Evolutionary conservation across 2,797 vertebrate species (phyloP).

Genomic region (Lepus oiostolus): DNA sequence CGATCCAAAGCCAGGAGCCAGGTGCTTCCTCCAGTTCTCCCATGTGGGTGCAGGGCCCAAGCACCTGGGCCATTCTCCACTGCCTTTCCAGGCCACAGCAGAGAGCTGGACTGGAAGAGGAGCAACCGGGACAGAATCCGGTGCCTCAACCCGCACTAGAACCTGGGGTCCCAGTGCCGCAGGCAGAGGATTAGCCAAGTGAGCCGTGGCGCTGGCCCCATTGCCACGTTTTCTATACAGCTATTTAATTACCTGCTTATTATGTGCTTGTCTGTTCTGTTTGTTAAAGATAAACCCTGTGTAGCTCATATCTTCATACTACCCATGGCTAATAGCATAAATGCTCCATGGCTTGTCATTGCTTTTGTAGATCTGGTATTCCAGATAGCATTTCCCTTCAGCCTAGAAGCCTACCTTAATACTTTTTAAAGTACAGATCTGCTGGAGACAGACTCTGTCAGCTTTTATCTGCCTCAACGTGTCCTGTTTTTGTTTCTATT

Average conservation of each 20-base stretch:
- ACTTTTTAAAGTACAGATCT: background rate
- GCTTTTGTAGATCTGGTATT: constrained; percentile 20
- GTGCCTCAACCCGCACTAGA: too few relatives aligned
- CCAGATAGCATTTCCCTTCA: background rate
- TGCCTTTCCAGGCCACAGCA: too few relatives aligned
- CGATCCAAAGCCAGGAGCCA: too few relatives aligned
- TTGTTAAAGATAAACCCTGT: background rate
- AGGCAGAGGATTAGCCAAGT: too few relatives aligned
- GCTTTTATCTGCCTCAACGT: constrained; percentile 24
- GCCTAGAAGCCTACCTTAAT: background rate
- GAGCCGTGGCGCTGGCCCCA: too few relatives aligned
- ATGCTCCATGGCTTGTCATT: background rate
- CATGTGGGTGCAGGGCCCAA: too few relatives aligned
- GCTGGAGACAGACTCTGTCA: background rate
- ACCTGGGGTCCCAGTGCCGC: too few relatives aligned
- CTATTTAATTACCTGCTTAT: background rate
- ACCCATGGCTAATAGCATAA: background rate
- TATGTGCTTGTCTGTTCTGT: background rate
- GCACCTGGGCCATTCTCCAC: too few relatives aligned
- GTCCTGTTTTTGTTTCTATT: constrained; percentile 48
- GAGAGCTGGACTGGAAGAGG: too few relatives aligned
- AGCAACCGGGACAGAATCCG: too few relatives aligned
- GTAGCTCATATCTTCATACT: background rate
- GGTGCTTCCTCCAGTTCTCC: too few relatives aligned
- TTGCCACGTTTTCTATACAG: background rate